Base-by-base conservation (phyloP, 2,113 vertebrate genomes). In the Gymnocephalus cernua region DNA sequence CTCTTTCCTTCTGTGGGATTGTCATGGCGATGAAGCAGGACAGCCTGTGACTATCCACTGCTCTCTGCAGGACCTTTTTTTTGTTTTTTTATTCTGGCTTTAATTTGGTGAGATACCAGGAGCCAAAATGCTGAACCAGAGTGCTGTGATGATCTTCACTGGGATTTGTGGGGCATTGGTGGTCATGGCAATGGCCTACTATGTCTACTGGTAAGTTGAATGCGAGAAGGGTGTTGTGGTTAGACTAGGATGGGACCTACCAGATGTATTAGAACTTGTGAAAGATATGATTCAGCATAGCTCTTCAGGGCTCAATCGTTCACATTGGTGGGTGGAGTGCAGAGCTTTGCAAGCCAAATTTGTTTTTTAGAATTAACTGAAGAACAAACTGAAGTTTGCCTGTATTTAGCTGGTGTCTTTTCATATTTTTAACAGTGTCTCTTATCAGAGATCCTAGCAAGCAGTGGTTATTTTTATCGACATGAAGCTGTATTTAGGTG, bases 81-180 rank as follows among this genome's bases (percentile, higher is more conserved):
- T 62, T 59, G 4, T 48, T 74, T 69, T 88, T 79, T 51, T 72
- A 32, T 82, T 88, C 35, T 89, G 74, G 72, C 19, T 84, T 67
- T 79, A 27, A 68, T 50, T 87, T 82, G 84, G 86, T 77, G 79
- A 57, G 10, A 67, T 23, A 86, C 35, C 50, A 66, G 65, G 56
- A 82, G 88, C 84, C 70, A 93, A 91, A 80, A 96, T 96, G 95
- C 77, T 95, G 88, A 96, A 95, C 90, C 95, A 95, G 88, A 94
- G 94, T 27, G 93, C 93, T 56, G 95, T 95, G 79, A 92, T 95
- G 91, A 90, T 96, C 89, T 96, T 96, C 89, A 95, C 95, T 48
- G 95, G 95, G 32, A 92, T 95, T 35, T 96, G 95, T 91, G 95
- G 95, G 72, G 94, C 95, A 0, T 71, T 96, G 89, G 94, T 96